Evolutionary conservation across 2,113 vertebrate species (phyloP).

Genomic region (Nycticorax nycticorax): DNA sequence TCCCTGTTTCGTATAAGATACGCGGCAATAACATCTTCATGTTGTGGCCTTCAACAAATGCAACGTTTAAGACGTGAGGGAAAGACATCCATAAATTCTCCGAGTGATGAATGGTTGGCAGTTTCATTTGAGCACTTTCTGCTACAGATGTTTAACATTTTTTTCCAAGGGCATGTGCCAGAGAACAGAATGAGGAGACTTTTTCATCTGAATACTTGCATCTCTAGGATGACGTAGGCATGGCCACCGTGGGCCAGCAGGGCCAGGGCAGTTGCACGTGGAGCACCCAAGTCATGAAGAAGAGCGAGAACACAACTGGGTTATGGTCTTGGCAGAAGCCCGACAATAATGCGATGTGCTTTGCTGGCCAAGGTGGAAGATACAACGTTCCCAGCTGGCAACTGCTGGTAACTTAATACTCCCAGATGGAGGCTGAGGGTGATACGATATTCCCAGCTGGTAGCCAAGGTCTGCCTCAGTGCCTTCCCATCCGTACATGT

Average conservation of each 20-base stretch:
- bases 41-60: conserved; percentile 1
- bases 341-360: background rate
- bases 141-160: background rate
- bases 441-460: conserved; percentile 72
- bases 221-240: background rate
- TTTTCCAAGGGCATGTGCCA: background rate
- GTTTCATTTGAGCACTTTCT: background rate
- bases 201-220: background rate
- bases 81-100: background rate
- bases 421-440: conserved; percentile 65
- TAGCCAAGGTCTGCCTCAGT: conserved; percentile 34
- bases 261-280: background rate
- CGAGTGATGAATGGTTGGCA: background rate
- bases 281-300: background rate
- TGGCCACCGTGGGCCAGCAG: background rate
- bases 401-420: conserved; percentile 66
- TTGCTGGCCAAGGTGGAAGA: conserved; percentile 60
- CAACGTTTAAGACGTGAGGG: background rate
- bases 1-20: background rate
- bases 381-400: conserved; percentile 67
- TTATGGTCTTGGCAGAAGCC: conserved; percentile 1
- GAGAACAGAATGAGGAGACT: background rate
- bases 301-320: background rate
- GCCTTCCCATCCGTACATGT: conserved; percentile 20
- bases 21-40: background rate